A percentile compares a stretch with the other conserved stretches of the same genome.
Evolutionary conservation across 2,797 vertebrate species (phyloP).

Genomic region (Semaprochilodus insignis): DNA sequence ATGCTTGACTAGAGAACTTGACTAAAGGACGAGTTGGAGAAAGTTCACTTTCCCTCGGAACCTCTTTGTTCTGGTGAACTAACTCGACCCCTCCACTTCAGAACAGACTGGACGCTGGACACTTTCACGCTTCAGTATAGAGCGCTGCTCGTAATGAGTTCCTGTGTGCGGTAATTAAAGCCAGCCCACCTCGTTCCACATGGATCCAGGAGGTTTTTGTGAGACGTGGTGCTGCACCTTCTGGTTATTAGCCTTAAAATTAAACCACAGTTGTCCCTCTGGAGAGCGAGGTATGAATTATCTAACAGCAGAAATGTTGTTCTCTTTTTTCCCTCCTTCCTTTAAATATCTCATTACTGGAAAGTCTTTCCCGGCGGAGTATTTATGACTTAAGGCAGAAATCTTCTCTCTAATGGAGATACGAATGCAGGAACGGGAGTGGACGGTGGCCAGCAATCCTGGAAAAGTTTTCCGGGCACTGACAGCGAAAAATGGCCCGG

Average conservation of each 20-base stretch:
- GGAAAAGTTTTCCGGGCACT: background rate
- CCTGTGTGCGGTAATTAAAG: slow-evolving; percentile 8
- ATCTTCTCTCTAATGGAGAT: slow-evolving; percentile 2
- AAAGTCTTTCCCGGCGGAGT: slow-evolving; percentile 10
- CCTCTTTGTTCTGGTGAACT: too few relatives aligned
- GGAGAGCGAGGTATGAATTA: slow-evolving; percentile 38
- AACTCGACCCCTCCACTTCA: background rate
- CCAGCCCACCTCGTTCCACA: background rate
- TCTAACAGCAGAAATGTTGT: slow-evolving; percentile 27
- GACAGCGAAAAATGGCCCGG: background rate
- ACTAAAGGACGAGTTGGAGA: too few relatives aligned
- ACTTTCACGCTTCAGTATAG: background rate
- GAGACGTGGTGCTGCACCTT: background rate
- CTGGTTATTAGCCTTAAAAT: slow-evolving; percentile 50
- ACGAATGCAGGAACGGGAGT: slow-evolving; percentile 16
- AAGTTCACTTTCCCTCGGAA: too few relatives aligned
- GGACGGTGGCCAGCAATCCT: background rate
- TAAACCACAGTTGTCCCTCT: slow-evolving; percentile 46
- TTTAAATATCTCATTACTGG: slow-evolving; percentile 36
- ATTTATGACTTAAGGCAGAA: slow-evolving; percentile 32
- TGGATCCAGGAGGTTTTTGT: background rate
- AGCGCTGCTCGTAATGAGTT: background rate
- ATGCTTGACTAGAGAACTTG: too few relatives aligned
- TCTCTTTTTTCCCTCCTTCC: background rate
- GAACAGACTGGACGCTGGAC: background rate